Evolutionary conservation across 2,797 vertebrate species (phyloP).

Genomic region (Anguilla megastoma): DNA sequence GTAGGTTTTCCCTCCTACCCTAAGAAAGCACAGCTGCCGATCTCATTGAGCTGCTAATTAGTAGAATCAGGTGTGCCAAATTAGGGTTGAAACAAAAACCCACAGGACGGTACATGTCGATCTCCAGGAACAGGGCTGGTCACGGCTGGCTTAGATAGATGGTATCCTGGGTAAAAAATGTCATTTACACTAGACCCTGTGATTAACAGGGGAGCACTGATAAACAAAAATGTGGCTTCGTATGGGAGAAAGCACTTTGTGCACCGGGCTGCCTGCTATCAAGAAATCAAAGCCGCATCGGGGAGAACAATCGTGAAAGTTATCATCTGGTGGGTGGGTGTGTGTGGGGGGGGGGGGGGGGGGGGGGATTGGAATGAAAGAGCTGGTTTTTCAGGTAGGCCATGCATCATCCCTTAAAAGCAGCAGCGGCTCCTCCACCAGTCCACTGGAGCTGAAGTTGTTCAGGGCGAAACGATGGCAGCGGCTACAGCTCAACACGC

Average conservation of each 20-base stretch:
- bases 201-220: slow-evolving; percentile 29
- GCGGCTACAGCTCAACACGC: slow-evolving; percentile 61
- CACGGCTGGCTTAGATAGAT: background rate
- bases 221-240: background rate
- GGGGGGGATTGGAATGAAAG: slow-evolving; percentile 41
- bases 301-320: background rate
- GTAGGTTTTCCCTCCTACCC: too few relatives aligned
- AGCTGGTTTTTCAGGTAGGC: slow-evolving; percentile 62
- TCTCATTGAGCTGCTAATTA: too few relatives aligned
- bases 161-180: slow-evolving; percentile 12
- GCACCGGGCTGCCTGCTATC: background rate
- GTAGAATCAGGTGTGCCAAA: too few relatives aligned
- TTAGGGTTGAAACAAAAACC: too few relatives aligned
- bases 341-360: background rate
- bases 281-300: background rate
- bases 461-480: slow-evolving; percentile 62
- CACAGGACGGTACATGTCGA: too few relatives aligned
- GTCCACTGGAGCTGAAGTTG: slow-evolving; percentile 37
- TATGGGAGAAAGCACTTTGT: background rate
- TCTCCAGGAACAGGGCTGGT: too few relatives aligned
- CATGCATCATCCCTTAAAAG: slow-evolving; percentile 50
- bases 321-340: slow-evolving; percentile 59
- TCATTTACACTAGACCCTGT: background rate
- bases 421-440: slow-evolving; percentile 53
- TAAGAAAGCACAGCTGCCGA: too few relatives aligned